Conservation (phyloP, 2,797 vertebrate genomes). For the Florisuga fusca region DNA sequence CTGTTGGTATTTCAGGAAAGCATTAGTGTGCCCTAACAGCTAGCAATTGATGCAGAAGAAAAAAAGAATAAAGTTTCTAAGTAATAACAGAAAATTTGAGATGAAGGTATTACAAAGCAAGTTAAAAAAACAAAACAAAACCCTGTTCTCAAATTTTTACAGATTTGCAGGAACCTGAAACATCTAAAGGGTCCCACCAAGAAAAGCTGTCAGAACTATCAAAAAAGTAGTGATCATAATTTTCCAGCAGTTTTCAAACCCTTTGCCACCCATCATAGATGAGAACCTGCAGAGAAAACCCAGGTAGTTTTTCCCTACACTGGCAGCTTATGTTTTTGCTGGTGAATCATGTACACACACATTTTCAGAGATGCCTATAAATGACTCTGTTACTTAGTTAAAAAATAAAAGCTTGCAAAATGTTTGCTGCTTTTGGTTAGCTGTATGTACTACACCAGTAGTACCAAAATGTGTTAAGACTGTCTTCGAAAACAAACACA, state of each 20-base stretch:
- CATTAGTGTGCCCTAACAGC: neutral
- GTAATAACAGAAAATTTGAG: constrained; percentile 31
- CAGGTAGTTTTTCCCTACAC: neutral
- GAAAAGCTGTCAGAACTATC: neutral
- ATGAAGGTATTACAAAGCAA: neutral
- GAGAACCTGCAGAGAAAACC: neutral
- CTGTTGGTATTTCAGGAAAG: neutral
- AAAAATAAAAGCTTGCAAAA: neutral
- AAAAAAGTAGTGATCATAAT: neutral
- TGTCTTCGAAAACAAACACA: neutral
- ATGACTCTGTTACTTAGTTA: neutral
- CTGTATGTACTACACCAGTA: neutral
- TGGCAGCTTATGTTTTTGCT: neutral
- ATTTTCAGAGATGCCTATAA: neutral
- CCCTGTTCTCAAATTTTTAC: neutral
- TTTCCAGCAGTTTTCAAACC: neutral
- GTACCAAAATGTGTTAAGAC: neutral
- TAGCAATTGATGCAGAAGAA: neutral
- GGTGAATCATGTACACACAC: neutral
- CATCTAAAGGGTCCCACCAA: neutral
- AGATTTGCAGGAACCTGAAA: neutral
- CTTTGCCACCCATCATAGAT: neutral
- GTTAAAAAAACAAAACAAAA: neutral
- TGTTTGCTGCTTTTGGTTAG: neutral
- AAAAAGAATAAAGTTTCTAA: constrained; percentile 4